Evolutionary conservation across 2,888 invertebrate genomes (phyloP).

Genomic region (Patella depressa): DNA sequence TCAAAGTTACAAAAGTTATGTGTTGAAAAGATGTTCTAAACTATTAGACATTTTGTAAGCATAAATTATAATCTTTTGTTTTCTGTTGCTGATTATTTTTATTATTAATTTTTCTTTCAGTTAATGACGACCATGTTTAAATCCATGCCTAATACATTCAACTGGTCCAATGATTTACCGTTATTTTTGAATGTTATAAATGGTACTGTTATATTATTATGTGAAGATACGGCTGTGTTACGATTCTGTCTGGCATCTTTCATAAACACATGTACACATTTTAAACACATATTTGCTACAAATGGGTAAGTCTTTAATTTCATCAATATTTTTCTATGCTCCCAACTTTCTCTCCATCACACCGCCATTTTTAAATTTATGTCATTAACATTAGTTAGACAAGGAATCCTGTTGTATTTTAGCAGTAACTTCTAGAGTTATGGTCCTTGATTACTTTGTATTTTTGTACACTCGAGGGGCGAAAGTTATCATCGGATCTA

Average conservation of each 20-base stretch:
- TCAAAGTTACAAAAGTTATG: too few relatives aligned
- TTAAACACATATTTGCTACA: conserved; percentile 98
- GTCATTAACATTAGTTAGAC: too few relatives aligned
- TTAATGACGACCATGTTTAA: conserved; percentile 96
- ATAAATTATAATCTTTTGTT: neutral
- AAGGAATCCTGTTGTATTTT: too few relatives aligned
- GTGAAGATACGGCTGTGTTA: conserved; percentile 95
- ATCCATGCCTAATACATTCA: conserved; percentile 97
- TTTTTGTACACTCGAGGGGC: too few relatives aligned
- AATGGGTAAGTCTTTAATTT: conserved; percentile 80
- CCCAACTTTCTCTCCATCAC: too few relatives aligned
- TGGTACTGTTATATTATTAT: conserved; percentile 95
- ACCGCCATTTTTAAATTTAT: too few relatives aligned
- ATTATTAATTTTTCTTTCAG: conserved; percentile 57
- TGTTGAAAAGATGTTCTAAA: too few relatives aligned
- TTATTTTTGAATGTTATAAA: conserved; percentile 97
- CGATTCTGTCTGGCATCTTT: conserved; percentile 97
- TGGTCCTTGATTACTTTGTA: too few relatives aligned
- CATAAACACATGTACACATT: conserved; percentile 90
- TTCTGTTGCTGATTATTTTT: neutral
- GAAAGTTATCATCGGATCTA: too few relatives aligned
- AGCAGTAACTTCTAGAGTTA: too few relatives aligned
- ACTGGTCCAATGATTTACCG: conserved; percentile 96
- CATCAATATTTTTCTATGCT: too few relatives aligned
- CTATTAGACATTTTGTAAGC: too few relatives aligned